Evolutionary conservation across 2,797 vertebrate genomes (phyloP), one percentile per base, ranked within the genome.

Genomic region (Anguilla obscura): DNA sequence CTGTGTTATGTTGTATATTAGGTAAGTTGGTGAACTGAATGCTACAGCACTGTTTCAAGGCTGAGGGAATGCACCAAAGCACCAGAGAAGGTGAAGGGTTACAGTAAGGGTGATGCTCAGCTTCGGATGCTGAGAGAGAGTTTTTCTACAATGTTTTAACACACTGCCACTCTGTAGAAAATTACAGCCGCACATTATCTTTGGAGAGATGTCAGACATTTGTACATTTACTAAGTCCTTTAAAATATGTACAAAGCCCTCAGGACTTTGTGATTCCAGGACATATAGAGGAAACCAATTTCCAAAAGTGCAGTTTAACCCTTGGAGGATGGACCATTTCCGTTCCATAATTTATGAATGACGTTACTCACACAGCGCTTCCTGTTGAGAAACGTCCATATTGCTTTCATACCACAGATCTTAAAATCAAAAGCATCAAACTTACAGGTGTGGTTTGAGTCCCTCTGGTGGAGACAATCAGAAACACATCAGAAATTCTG

Each of bases 381-480:
- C 30, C 69, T 74, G 69, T 36, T 74, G 69, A 74, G 69, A 74
- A 10, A 69, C 27, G 69, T 30, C 69, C 69, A 36, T 21, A 80
- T 14, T 45, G 76, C 76, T 36, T 40, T 80, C 16, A 48, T 76
- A 36, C 33, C 33, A 80, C 16, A 9, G 76, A 80, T 45, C 33
- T 80, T 48, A 6, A 45, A 80, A 8, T 45, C 18, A 21, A 45
- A 21, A 21, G 36, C 40, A 0, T 36, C 76, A 80, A 48, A 45
- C 33, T 48, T 48, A 40, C 45, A 48, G 16, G 33, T 48, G 40
- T 60, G 74, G 21, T 82, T 82, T 87, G 74, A 80, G 21, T 45
- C 86, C 86, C 74, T 87, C 86, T 87, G 52, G 86, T 87, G 86
- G 74, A 45, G 52, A 87, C 36, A 80, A 5, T 24, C 12, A 87